Conservation (phyloP, 2,888 invertebrate genomes). For the Lutraria lutraria region DNA sequence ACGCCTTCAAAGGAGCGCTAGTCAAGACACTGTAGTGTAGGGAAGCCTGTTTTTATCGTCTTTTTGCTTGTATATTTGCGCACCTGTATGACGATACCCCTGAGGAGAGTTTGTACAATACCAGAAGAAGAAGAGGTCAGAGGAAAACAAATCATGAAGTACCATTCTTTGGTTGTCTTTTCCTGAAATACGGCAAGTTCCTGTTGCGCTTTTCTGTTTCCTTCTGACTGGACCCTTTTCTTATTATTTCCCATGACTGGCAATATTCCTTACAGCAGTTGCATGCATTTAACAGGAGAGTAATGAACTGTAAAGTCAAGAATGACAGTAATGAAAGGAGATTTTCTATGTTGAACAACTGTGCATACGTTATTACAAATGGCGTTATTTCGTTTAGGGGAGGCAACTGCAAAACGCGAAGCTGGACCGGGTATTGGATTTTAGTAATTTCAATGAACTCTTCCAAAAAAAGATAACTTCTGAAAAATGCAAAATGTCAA, state of each 20-base stretch:
- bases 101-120: not conserved
- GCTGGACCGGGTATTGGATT: not conserved
- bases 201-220: not conserved
- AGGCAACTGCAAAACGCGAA: not conserved
- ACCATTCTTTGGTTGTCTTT: not conserved
- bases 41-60: too few relatives aligned
- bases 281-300: not conserved
- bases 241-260: not conserved
- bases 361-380: not conserved
- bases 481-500: slow-evolving; percentile 43
- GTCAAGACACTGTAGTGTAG: too few relatives aligned
- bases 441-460: not conserved
- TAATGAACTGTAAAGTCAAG: not conserved
- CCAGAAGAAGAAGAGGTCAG: not conserved
- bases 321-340: not conserved
- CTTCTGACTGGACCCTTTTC: not conserved
- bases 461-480: not conserved
- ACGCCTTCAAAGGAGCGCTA: too few relatives aligned
- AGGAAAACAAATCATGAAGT: not conserved
- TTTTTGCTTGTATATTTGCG: too few relatives aligned
- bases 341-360: too few relatives aligned
- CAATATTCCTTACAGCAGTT: not conserved
- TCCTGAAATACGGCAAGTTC: not conserved
- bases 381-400: not conserved
- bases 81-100: too few relatives aligned